phyloP scores from a whole-genome alignment of 2,888 invertebrate genomes.

The Phortica okadai region DNA sequence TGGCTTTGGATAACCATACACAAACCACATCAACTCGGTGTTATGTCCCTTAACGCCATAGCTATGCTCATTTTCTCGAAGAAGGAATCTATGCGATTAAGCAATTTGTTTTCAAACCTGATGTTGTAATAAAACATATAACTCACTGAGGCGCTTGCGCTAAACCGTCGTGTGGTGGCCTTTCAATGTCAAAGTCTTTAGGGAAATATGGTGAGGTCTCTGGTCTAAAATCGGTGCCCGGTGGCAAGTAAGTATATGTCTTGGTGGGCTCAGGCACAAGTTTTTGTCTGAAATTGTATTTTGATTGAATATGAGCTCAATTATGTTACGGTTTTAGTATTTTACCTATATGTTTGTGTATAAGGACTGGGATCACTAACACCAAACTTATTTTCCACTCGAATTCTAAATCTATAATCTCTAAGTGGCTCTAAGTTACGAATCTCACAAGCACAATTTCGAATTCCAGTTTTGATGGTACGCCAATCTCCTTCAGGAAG shows the following conservation, averaged over 20 bases:
- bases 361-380: conserved; percentile 97
- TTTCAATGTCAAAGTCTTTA: conserved; percentile 93
- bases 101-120: background rate
- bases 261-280: conserved; percentile 88
- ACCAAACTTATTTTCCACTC: conserved; percentile 97
- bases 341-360: conserved; percentile 83
- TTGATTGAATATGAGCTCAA: background rate
- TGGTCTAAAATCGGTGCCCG: conserved; percentile 89
- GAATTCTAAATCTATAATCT: conserved; percentile 95
- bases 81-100: conserved; percentile 81
- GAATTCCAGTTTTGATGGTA: conserved; percentile 88
- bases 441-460: conserved; percentile 93
- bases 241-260: conserved; percentile 87
- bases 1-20: conserved; percentile 97
- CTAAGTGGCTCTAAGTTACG: conserved; percentile 92
- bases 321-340: background rate
- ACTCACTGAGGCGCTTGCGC: conserved; percentile 85
- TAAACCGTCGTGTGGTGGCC: conserved; percentile 90
- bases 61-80: conserved; percentile 90
- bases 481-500: conserved; percentile 95
- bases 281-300: conserved; percentile 78
- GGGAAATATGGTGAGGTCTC: conserved; percentile 92
- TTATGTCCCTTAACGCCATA: conserved; percentile 96
- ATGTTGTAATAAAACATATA: background rate
- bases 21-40: conserved; percentile 93